Base-by-base conservation (phyloP, 2,797 vertebrate species). In the Acropternis orthonyx region DNA sequence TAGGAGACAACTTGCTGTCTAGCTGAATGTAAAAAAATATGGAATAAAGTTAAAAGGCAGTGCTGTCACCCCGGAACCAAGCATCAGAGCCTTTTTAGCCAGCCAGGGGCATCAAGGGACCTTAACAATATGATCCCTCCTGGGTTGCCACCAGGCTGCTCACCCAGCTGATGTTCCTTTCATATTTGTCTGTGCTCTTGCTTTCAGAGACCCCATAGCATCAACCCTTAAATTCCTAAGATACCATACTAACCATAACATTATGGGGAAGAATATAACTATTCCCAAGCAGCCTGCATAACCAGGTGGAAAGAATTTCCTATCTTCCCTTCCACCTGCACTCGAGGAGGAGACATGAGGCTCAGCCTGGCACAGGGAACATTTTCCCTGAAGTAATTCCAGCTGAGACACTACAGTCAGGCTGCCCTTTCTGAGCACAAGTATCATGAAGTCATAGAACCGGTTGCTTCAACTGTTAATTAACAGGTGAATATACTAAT, bases 261-360 rank as follows among this genome's bases (percentile, higher is more conserved):
- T 76, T 66, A 79, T 84, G 83, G 67, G 4, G 36, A 75, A 79
- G 80, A 76, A 82, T 84, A 56, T 20, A 90, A 52, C 73, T 79
- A 16, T 48, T 89, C 43, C 65, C 2, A 1, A 89, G 56, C 56
- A 77, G 66, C 88, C n/a, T 51, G 30, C 52, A 39, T 32, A 78
- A 71, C 48, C 80, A 94, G 77, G 76, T 75, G 91, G 88, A 95
- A 96, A 69, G 88, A 43, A 88, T 92, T 82, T 88, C 80, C 87
- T 82, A 78, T 63, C 46, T 76, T 56, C 39, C 39, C 44, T 66
- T 78, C 71, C 89, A 85, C 88, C 85, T 94, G 89, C 55, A 9
- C 55, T 69, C 48, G 2, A 6, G 73, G 80, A 89, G 26, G 61
- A 92, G 59, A 72, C 30, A 49, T 3, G 22, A 69, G 32, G 49